These are phyloP conservation scores for Apis cerana DNA, from an alignment of 1,140 invertebrate genomes.

Conservation along the genomic window DNA sequence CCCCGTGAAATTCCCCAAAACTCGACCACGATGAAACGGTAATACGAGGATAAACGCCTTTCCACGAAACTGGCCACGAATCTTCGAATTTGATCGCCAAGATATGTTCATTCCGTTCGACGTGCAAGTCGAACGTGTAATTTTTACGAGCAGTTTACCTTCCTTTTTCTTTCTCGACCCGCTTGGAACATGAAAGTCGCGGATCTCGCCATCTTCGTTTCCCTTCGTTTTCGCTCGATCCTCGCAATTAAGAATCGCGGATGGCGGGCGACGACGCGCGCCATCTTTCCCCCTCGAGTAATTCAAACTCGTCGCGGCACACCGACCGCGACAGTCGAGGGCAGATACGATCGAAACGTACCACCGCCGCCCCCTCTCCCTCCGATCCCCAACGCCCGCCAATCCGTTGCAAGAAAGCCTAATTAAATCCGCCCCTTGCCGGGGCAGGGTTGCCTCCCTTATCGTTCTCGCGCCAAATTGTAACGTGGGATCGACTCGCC, in stretches of 20 bases:
- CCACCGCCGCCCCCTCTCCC: conserved; percentile 31
- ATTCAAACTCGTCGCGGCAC: conserved; percentile 56
- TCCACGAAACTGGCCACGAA: too few relatives aligned
- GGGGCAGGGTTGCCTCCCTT: conserved; percentile 43
- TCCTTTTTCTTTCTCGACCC: too few relatives aligned
- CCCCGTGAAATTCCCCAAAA: conserved; percentile 6
- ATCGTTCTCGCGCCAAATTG: conserved; percentile 19
- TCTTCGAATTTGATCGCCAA: too few relatives aligned
- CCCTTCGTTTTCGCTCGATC: too few relatives aligned
- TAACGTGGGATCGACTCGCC: conserved; percentile 31
- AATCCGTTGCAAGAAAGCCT: conserved; percentile 37
- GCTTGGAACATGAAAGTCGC: too few relatives aligned
- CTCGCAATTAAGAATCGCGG: conserved; percentile 58
- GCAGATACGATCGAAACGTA: conserved; percentile 62
- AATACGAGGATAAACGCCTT: background rate
- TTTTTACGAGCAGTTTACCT: too few relatives aligned
- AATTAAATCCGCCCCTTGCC: conserved; percentile 66
- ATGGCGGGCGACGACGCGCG: conserved; percentile 27
- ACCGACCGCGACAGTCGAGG: conserved; percentile 55
- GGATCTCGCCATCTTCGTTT: too few relatives aligned
- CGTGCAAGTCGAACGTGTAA: too few relatives aligned
- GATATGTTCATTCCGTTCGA: too few relatives aligned
- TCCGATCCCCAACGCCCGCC: conserved; percentile 45
- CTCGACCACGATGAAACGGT: conserved; percentile 12
- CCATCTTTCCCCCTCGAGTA: conserved; percentile 29